Evolutionary conservation across 1,140 invertebrate species (phyloP).

Genomic region (Meloidogyne floridensis): DNA sequence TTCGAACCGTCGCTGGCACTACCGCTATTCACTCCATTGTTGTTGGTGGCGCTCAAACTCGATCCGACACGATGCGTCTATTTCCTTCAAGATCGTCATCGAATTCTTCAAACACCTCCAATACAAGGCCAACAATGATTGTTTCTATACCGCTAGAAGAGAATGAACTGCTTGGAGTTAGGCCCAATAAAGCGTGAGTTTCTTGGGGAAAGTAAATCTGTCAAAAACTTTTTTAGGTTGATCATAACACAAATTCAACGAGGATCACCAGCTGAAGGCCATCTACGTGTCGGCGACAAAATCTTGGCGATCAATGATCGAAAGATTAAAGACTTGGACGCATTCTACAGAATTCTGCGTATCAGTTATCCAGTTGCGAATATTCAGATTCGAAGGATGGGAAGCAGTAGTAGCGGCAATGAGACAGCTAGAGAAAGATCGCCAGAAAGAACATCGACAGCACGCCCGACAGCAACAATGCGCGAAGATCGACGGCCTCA

Average conservation of each 20-base stretch:
- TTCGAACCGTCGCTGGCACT: too few species aligned
- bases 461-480: too few species aligned
- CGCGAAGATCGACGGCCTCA: neutral
- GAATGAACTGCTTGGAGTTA: constrained; percentile 8
- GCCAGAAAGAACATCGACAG: neutral
- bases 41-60: too few species aligned
- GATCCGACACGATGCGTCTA: neutral
- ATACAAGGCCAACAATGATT: neutral
- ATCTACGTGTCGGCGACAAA: neutral
- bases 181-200: neutral
- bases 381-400: neutral
- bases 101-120: neutral
- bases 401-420: neutral
- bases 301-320: neutral
- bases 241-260: neutral
- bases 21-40: too few species aligned
- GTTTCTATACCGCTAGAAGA: neutral
- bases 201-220: neutral
- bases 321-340: neutral
- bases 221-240: neutral
- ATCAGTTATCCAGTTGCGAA: neutral
- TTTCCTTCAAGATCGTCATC: neutral
- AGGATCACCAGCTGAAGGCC: neutral
- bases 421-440: neutral
- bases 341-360: neutral